phyloP scores from a whole-genome alignment of 2,113 vertebrate genomes.

The Misgurnus mizolepis region DNA sequence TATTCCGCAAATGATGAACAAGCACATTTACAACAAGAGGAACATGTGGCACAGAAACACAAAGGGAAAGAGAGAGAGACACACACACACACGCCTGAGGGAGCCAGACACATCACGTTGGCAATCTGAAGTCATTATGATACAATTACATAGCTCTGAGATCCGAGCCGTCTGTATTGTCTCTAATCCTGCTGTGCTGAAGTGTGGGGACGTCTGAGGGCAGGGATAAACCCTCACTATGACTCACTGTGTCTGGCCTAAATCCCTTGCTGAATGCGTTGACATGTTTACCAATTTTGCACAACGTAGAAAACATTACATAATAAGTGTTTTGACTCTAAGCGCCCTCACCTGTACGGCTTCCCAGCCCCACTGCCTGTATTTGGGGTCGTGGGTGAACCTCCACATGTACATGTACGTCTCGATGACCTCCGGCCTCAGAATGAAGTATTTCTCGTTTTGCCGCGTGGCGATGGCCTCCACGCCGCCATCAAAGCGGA shows the following conservation, averaged over 20 bases:
- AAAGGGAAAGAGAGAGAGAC: neutral
- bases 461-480: constrained; percentile 97
- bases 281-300: constrained; percentile 18
- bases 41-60: neutral
- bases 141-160: constrained; percentile 49
- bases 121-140: constrained; percentile 39
- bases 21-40: constrained; percentile 2
- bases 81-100: constrained; percentile 33
- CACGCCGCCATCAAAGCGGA: constrained; percentile 95
- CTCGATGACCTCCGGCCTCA: constrained; percentile 95
- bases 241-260: constrained; percentile 1
- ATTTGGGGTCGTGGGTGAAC: constrained; percentile 95
- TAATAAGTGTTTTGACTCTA: neutral
- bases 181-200: constrained; percentile 15
- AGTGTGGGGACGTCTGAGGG: constrained; percentile 21
- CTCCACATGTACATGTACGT: constrained; percentile 99
- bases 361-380: constrained; percentile 98
- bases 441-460: constrained; percentile 98
- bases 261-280: neutral
- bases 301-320: neutral
- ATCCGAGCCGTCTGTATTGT: constrained; percentile 38
- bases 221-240: constrained; percentile 18
- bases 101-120: constrained; percentile 23
- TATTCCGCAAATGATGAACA: neutral
- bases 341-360: constrained; percentile 84